Evolutionary conservation across 2,113 vertebrate species (phyloP), one percentile per base, ranked within the genome.

Genomic region (Chascanopsetta lugubris): DNA sequence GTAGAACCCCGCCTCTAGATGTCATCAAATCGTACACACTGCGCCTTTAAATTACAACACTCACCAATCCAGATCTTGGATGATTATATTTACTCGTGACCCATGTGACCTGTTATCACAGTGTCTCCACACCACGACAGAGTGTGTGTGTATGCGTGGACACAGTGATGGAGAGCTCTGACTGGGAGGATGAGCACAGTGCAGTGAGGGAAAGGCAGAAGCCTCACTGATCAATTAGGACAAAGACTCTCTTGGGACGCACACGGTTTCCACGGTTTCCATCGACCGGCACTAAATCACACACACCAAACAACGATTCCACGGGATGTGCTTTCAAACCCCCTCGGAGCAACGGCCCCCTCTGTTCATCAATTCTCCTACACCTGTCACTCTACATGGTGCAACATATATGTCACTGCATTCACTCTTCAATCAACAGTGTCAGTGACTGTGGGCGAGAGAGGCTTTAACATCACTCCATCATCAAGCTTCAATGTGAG

Each of bases 191-290:
- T 45, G 30, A 69, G 13, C 18, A 25, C 26, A 3, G 43, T 30
- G 68, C 47, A 65, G 46, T 26, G 56, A 69, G 61, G 60, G 56
- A 83, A 74, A 77, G 15, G 46, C 63, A 65, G 57, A 58, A 85
- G 80, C 55, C 49, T 82, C 56, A 25, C 61, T 73, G 67, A 83
- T 77, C 84, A 85, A 86, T 85, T 56, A 79, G 67, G 76, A 86
- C 69, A 79, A 87, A 79, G 61, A 70, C 43, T 75, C 75, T 29
- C 74, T 10, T 17, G 72, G 69, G 78, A 76, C 22, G 57, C 10
- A 20, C n/a, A 26, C 10, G 30, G 74, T 79, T 86, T 87, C 77
- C 71, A 70, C 38, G 30, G 72, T 61, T 50, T 75, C 61, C 66
- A 86, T 85, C 51, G 70, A 83, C 72, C 71, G 40, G 64, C 55